A percentile compares a stretch with the other conserved stretches of the same genome.
These are phyloP conservation scores for Plebejus melissa DNA, from an alignment of 2,888 invertebrate genomes.

Conservation along the genomic window DNA sequence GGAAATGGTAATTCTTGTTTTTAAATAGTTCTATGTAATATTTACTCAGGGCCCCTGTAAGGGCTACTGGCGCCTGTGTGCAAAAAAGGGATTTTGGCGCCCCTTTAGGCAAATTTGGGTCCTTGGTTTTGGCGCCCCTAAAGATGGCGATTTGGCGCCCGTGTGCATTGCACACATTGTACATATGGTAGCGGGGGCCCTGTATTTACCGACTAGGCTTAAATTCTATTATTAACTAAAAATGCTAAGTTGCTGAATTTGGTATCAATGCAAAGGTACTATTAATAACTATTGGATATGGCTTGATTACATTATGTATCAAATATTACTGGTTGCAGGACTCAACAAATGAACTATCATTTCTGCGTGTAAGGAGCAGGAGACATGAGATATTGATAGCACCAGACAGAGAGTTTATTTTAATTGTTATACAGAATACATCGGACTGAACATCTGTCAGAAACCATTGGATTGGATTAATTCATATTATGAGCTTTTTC, in stretches of 20 bases:
- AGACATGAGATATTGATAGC: slow-evolving; percentile 99
- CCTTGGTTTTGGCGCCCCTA: no score
- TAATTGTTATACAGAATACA: slow-evolving; percentile 96
- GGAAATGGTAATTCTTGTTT: slow-evolving; percentile 81
- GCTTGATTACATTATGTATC: neutral
- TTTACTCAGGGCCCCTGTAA: neutral
- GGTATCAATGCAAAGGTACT: neutral
- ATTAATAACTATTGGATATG: neutral
- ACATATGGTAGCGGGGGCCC: no score
- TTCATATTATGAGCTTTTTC: slow-evolving; percentile 19
- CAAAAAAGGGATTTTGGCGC: no score
- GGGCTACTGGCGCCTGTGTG: no score
- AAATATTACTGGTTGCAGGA: slow-evolving; percentile 76
- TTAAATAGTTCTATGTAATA: neutral
- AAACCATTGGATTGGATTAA: slow-evolving; percentile 32
- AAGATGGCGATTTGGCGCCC: no score
- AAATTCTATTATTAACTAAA: neutral
- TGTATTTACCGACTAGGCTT: no score
- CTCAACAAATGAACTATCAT: slow-evolving; percentile 96
- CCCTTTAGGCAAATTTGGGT: no score
- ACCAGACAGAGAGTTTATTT: slow-evolving; percentile 96
- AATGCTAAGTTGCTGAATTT: neutral
- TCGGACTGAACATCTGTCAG: slow-evolving; percentile 52
- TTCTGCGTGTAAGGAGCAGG: slow-evolving; percentile 95
- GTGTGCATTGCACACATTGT: no score